Base-by-base conservation (phyloP, 2,113 vertebrate species). In the Gymnarchus niloticus region DNA sequence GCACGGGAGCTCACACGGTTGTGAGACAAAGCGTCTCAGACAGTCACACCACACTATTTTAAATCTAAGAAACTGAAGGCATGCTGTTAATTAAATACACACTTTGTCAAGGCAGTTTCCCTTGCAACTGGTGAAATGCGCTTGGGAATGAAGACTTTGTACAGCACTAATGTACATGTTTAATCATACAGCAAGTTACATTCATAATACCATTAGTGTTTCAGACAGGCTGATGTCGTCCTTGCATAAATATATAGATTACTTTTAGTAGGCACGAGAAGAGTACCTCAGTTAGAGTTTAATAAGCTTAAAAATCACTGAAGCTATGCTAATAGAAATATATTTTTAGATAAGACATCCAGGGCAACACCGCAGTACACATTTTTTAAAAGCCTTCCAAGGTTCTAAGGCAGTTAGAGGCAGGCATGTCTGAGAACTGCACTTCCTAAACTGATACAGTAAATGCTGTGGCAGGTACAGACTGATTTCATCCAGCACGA, bases 41-140 rank as follows among this genome's bases (percentile, higher is more conserved):
- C 46, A 73, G 14, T 48, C 65, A 48, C 25, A 52, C 28, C 17
- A 73, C 65, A 1, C 65, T 69, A 33, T n/a, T 57, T 57, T 3
- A 21, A 49, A 59, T 41, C 52, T 49, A 56, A 49, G 84, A 89
- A 89, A 87, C 85, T 61, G 56, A 89, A 80, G 46, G 48, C 93
- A 93, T 94, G 92, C 93, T 84, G 85, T 87, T 89, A 83, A n/a
- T 90, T 89, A 87, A 88, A 88, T 61, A 86, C 86, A 90, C 85
- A 81, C 48, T 1, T 57, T 48, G 88, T 88, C 88, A 86, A 33
- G 91, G 89, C 21, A 89, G 57, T 85, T 86, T 89, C 73, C 90
- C 87, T 49, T n/a, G 83, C 28, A 73, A 23, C 2, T 56, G 41
- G 44, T 44, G 76, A 80, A 80, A 80, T 48, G 4, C 1, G 65